Percentiles rank a stretch among this genome's conserved stretches.
phyloP scores from a whole-genome alignment of 2,113 vertebrate genomes.

The Colistium nudipinnis region DNA sequence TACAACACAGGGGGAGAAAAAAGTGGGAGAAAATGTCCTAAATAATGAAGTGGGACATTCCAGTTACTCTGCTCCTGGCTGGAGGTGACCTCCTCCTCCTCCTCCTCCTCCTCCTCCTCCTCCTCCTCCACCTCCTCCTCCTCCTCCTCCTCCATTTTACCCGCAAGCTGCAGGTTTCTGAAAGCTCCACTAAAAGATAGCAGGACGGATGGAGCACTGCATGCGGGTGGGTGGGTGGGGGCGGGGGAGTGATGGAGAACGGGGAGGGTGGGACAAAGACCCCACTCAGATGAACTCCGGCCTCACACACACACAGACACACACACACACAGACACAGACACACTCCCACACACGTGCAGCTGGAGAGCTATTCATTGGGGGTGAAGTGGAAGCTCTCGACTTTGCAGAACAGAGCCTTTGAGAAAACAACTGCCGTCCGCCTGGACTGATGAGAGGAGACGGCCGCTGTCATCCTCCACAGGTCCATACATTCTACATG shows the following conservation, averaged over 20 bases:
- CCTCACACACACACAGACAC: constrained; percentile 22
- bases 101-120: background rate
- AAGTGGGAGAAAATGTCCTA: background rate
- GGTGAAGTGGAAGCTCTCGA: constrained; percentile 74
- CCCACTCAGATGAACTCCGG: constrained; percentile 38
- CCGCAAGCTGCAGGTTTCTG: background rate
- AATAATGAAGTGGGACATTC: background rate
- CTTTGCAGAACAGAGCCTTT: constrained; percentile 55
- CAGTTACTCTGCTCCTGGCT: background rate
- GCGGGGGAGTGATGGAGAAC: constrained; percentile 28
- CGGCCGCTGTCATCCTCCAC: constrained; percentile 12
- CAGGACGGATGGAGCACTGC: background rate
- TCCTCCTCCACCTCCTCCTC: background rate
- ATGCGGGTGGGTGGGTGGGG: background rate
- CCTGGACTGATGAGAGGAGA: constrained; percentile 18
- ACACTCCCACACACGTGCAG: constrained; percentile 55
- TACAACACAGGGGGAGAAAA: background rate
- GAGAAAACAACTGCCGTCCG: constrained; percentile 54
- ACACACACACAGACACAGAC: constrained; percentile 21
- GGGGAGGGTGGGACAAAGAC: constrained; percentile 41
- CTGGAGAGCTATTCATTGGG: constrained; percentile 64
- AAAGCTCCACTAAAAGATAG: background rate
- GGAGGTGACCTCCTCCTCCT: background rate
- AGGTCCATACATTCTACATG: background rate
- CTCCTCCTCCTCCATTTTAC: background rate